Conservation (phyloP, 2,113 vertebrate genomes). For the Perca flavescens region DNA sequence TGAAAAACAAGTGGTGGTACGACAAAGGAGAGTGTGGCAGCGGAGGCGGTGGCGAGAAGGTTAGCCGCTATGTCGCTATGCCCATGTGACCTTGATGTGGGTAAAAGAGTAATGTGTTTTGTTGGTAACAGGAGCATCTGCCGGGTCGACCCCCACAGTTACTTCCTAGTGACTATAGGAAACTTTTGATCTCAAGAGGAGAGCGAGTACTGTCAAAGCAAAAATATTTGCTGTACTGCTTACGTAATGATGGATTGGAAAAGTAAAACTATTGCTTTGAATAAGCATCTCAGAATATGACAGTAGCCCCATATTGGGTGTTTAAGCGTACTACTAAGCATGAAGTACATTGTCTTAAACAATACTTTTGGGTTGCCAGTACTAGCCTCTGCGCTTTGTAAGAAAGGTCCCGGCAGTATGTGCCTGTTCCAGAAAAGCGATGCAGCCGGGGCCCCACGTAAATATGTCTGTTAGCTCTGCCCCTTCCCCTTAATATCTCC, state of each 20-base stretch:
- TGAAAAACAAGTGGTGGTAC: constrained; percentile 99
- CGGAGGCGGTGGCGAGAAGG: constrained; percentile 99
- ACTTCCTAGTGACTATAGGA: not conserved
- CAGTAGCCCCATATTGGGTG: rapidly evolving
- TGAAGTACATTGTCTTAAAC: constrained; percentile 56
- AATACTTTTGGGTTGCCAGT: constrained; percentile 95
- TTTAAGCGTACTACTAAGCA: not conserved
- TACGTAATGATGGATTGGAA: too few relatives aligned
- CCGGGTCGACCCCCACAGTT: constrained; percentile 80
- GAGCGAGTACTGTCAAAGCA: constrained; percentile 92
- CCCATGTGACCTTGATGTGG: constrained; percentile 88
- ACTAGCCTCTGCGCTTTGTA: constrained; percentile 86
- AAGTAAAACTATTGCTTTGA: not conserved
- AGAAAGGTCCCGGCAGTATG: constrained; percentile 93
- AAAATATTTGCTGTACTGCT: constrained; percentile 85
- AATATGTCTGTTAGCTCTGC: constrained; percentile 88
- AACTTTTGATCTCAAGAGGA: constrained; percentile 18
- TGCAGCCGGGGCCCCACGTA: constrained; percentile 91
- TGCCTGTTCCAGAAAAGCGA: constrained; percentile 96
- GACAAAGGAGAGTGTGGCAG: constrained; percentile 99
- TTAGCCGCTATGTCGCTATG: constrained; percentile 96
- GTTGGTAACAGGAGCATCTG: constrained; percentile 96
- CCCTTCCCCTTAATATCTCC: constrained; percentile 40
- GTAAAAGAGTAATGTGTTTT: constrained; percentile 88
- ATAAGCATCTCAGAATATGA: not conserved